A percentile compares a stretch with the other conserved stretches of the same genome.
These are phyloP conservation scores for Eublepharis macularius DNA, from an alignment of 2,113 vertebrate genomes.

Conservation along the genomic window DNA sequence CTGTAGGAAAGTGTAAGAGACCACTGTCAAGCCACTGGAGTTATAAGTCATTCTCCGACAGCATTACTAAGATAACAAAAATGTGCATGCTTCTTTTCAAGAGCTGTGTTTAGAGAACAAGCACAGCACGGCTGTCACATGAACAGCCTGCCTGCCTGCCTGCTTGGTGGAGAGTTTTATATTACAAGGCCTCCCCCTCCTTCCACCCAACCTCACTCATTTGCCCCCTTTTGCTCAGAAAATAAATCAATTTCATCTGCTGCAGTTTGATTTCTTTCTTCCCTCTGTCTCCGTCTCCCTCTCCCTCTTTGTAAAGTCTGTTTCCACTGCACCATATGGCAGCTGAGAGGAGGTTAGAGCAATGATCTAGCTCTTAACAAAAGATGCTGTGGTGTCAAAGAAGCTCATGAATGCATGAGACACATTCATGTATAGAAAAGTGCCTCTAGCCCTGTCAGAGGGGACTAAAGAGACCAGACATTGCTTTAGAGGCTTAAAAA, in stretches of 20 bases:
- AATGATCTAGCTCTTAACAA: constrained; percentile 79
- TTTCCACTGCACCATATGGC: constrained; percentile 88
- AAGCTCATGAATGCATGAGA: constrained; percentile 87
- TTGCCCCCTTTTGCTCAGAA: constrained; percentile 51
- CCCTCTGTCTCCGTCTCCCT: constrained; percentile 36
- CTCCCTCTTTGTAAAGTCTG: constrained; percentile 62
- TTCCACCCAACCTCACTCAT: constrained; percentile 17
- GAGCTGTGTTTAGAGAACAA: constrained; percentile 30
- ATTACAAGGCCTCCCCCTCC: constrained; percentile 4
- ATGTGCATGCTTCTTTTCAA: constrained; percentile 34
- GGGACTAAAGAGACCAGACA: constrained; percentile 63
- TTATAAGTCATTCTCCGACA: constrained; percentile 10
- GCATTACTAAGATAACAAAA: constrained; percentile 55
- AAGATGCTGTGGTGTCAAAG: constrained; percentile 81
- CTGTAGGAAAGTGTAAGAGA: rapidly evolving
- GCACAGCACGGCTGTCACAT: constrained; percentile 41
- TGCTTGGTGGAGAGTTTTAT: constrained; percentile 41
- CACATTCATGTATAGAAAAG: constrained; percentile 75
- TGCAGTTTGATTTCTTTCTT: constrained; percentile 62
- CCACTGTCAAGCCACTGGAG: background rate
- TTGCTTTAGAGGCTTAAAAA: constrained; percentile 36
- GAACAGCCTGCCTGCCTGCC: constrained; percentile 51
- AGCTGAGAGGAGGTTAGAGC: constrained; percentile 80
- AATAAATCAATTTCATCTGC: constrained; percentile 85
- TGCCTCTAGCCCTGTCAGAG: constrained; percentile 71